These are phyloP conservation scores for Emys orbicularis DNA, from an alignment of 2,797 vertebrate genomes.

Conservation along the genomic window DNA sequence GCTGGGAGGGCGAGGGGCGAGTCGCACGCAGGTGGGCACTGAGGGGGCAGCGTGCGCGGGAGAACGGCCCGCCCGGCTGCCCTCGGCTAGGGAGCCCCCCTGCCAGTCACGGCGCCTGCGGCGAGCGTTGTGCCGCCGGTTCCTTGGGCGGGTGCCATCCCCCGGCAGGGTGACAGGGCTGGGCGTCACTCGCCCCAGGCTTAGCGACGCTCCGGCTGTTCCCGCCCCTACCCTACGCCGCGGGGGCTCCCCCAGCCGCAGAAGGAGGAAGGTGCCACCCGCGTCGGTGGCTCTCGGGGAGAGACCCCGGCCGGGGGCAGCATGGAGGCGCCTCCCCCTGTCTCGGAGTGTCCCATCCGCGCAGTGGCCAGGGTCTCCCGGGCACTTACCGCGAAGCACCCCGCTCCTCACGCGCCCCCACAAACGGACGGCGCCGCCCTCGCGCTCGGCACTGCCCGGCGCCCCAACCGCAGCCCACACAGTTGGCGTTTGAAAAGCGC, in stretches of 20 bases:
- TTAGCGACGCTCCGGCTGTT: background rate
- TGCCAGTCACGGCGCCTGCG: no score
- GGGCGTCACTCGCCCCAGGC: background rate
- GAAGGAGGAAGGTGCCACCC: background rate
- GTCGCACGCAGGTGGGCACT: background rate
- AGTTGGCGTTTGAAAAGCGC: slow-evolving; percentile 53
- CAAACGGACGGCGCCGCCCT: background rate
- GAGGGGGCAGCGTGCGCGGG: background rate
- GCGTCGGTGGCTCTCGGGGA: background rate
- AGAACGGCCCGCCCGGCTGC: no score
- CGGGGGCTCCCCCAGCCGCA: background rate
- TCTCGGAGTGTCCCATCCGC: background rate
- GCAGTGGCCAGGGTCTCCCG: no score
- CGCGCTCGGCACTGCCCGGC: background rate
- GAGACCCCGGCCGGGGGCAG: background rate
- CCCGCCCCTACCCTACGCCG: no score
- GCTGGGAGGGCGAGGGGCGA: background rate
- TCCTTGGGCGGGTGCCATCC: no score
- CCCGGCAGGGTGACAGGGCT: background rate
- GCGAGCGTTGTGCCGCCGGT: no score
- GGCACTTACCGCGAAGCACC: background rate
- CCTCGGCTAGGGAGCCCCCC: no score
- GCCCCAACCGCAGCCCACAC: background rate
- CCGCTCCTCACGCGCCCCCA: no score
- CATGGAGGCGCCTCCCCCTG: background rate